Evolutionary conservation across 2,888 invertebrate genomes (phyloP).

Genomic region (Eupithecia insigniata): DNA sequence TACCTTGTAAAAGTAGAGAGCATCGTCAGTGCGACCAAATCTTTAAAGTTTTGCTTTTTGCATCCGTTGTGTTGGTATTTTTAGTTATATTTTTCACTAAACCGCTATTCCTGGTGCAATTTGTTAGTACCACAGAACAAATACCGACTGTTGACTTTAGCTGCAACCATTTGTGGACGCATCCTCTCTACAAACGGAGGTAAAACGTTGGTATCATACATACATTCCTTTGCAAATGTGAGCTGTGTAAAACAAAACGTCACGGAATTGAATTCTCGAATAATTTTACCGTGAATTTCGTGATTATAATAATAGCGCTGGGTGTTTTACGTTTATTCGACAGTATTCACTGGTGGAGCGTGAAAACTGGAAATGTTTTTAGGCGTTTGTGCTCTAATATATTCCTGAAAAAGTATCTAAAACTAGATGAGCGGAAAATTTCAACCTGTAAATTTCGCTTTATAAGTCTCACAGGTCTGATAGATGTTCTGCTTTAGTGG

Average conservation of each 20-base stretch:
- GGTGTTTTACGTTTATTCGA: conserved; percentile 15
- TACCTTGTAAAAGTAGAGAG: conserved; percentile 43
- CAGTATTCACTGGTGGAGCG: conserved; percentile 18
- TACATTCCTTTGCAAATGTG: conserved; percentile 55
- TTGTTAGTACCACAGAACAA: conserved; percentile 57
- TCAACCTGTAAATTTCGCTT: background rate
- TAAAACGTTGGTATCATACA: conserved; percentile 44
- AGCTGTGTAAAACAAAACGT: conserved; percentile 50
- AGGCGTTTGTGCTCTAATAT: background rate
- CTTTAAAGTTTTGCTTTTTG: conserved; percentile 38
- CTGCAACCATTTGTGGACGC: conserved; percentile 56
- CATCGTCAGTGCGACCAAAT: conserved; percentile 41
- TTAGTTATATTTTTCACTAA: conserved; percentile 49
- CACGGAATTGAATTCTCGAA: conserved; percentile 30
- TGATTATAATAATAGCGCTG: conserved; percentile 24
- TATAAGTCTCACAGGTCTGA: background rate
- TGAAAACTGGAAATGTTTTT: conserved; percentile 22
- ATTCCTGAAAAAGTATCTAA: background rate
- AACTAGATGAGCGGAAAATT: conserved; percentile 1
- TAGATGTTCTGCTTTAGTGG: no score
- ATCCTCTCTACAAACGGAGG: conserved; percentile 52
- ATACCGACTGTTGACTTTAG: conserved; percentile 54
- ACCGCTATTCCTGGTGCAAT: conserved; percentile 51
- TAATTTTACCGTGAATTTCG: conserved; percentile 26
- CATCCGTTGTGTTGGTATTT: conserved; percentile 33